phyloP scores from a whole-genome alignment of 1,140 invertebrate species.

The Maniola jurtina region DNA sequence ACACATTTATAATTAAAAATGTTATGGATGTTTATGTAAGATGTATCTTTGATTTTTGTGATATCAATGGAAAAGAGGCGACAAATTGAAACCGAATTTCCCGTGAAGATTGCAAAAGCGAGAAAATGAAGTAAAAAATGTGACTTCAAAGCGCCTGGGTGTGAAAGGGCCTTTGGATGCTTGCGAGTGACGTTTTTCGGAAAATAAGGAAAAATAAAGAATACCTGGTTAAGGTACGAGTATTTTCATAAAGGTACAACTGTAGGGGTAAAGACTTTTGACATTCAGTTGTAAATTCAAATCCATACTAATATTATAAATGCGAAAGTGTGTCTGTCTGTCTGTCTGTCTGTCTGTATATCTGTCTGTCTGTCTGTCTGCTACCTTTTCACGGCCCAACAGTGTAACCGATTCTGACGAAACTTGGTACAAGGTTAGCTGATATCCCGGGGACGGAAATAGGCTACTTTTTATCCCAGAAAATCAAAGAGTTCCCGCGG shows the following conservation, averaged over 20 bases:
- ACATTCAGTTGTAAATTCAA: background rate
- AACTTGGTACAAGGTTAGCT: too few relatives aligned
- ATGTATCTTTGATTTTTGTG: background rate
- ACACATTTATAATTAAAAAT: too few relatives aligned
- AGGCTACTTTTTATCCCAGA: too few relatives aligned
- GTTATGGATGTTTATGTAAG: too few relatives aligned
- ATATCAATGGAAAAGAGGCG: background rate
- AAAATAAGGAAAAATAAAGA: background rate
- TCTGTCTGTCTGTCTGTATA: too few relatives aligned
- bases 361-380: too few relatives aligned
- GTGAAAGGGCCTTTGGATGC: slow-evolving; percentile 22
- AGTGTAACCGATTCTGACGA: too few relatives aligned
- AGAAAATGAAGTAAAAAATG: slow-evolving; percentile 27
- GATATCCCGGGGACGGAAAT: too few relatives aligned
- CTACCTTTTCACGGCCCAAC: too few relatives aligned
- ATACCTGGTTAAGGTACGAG: background rate
- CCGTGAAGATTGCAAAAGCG: slow-evolving; percentile 30
- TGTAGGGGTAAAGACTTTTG: background rate
- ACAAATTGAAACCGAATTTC: slow-evolving; percentile 35
- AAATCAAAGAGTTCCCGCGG: too few relatives aligned
- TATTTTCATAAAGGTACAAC: slow-evolving; percentile 1
- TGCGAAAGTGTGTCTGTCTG: too few relatives aligned
- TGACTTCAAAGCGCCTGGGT: slow-evolving; percentile 24
- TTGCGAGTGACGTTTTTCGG: slow-evolving; percentile 18
- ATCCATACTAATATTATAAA: too few relatives aligned